Evolutionary conservation across 2,113 vertebrate genomes (phyloP).

Genomic region (Seriola rivoliana): DNA sequence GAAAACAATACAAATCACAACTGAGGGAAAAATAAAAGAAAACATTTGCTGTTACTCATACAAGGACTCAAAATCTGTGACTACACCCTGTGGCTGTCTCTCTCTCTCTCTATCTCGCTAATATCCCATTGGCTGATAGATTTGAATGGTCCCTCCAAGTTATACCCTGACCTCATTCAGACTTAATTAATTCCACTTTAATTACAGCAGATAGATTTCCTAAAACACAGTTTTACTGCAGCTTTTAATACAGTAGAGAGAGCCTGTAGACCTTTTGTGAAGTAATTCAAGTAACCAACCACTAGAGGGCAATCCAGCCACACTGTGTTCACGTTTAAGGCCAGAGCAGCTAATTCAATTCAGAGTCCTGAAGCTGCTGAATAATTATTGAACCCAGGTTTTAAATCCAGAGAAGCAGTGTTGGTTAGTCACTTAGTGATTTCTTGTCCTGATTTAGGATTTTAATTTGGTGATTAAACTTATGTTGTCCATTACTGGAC

Average conservation of each 20-base stretch:
- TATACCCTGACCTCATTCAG: background rate
- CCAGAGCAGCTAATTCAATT: background rate
- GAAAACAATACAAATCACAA: conserved; percentile 10
- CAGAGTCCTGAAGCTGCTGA: conserved; percentile 10
- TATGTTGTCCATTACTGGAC: background rate
- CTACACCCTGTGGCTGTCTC: background rate
- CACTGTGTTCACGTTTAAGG: background rate
- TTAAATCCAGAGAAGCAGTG: background rate
- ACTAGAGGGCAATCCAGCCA: conserved; percentile 57
- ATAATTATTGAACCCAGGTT: background rate
- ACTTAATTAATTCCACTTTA: background rate
- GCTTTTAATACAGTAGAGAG: background rate
- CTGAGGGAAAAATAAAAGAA: background rate
- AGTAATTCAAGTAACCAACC: conserved; percentile 5
- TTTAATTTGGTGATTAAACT: background rate
- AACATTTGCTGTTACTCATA: conserved; percentile 72
- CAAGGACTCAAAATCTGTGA: conserved; percentile 29
- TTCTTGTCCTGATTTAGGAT: background rate
- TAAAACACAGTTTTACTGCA: background rate
- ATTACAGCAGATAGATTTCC: background rate
- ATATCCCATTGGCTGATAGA: background rate
- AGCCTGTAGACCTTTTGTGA: background rate
- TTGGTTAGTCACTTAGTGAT: background rate
- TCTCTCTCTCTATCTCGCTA: background rate
- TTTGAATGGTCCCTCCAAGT: background rate